These are phyloP conservation scores for Drosophila ustulata DNA, from an alignment of 2,888 invertebrate species.

Conservation along the genomic window DNA sequence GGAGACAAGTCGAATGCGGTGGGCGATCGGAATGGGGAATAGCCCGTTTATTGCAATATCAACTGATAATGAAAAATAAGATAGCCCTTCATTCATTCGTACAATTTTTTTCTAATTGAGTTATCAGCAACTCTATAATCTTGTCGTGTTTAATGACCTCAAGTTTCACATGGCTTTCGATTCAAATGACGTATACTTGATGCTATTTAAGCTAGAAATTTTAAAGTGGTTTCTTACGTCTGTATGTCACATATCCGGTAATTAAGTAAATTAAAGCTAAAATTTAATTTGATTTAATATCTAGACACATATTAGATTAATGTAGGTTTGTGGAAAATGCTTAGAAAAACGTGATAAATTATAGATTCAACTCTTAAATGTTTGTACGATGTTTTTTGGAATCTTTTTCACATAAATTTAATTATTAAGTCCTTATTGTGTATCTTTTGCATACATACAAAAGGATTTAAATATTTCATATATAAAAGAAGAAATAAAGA, in stretches of 20 bases:
- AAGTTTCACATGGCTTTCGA: background rate
- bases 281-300: background rate
- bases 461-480: no score
- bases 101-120: background rate
- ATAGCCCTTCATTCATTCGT: background rate
- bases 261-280: background rate
- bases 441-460: no score
- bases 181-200: background rate
- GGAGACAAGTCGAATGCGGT: no score
- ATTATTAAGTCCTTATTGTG: no score
- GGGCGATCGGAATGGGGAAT: background rate
- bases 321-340: background rate
- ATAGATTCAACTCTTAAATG: no score
- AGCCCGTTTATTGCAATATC: no score
- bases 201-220: background rate
- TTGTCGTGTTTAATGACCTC: background rate
- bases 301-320: background rate
- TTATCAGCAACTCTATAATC: background rate
- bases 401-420: no score
- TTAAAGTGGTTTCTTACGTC: background rate
- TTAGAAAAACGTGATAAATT: no score
- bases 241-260: background rate
- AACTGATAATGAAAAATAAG: constrained; percentile 7
- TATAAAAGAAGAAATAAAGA: no score
- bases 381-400: no score